These are phyloP conservation scores for Spea bombifrons DNA, from an alignment of 2,113 vertebrate species.

Conservation along the genomic window DNA sequence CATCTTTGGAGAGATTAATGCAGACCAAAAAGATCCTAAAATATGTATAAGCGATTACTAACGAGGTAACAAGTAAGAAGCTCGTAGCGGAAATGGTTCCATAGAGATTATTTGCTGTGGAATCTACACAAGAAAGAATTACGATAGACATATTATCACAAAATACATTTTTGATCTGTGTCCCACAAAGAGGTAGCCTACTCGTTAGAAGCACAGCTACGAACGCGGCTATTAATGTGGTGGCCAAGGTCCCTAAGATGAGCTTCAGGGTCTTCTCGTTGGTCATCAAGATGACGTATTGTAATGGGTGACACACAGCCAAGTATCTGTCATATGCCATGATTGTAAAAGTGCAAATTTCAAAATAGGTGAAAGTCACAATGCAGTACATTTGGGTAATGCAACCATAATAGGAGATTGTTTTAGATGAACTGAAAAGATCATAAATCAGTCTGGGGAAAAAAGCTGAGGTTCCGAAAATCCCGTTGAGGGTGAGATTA, in stretches of 20 bases:
- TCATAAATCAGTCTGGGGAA: constrained; percentile 12
- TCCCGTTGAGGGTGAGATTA: constrained; percentile 7
- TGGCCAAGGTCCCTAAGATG: background rate
- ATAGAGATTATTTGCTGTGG: background rate
- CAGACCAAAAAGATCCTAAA: background rate
- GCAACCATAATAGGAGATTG: background rate
- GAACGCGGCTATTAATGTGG: background rate
- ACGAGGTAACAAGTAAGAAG: background rate
- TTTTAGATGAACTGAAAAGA: constrained; percentile 4
- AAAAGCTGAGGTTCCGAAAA: constrained; percentile 7
- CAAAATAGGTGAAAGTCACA: background rate
- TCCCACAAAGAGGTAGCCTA: constrained; percentile 13
- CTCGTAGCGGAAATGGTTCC: background rate
- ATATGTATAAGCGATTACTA: background rate
- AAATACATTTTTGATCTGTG: background rate
- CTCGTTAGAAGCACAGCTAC: background rate
- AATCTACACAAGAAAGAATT: constrained; percentile 9
- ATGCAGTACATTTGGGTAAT: background rate
- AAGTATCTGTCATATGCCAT: constrained; percentile 28
- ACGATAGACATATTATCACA: constrained; percentile 16
- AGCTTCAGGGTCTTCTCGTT: background rate
- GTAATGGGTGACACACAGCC: constrained; percentile 19
- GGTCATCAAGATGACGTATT: constrained; percentile 16
- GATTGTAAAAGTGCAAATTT: constrained; percentile 16
- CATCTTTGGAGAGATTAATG: background rate